phyloP scores from a whole-genome alignment of 1,140 invertebrate species.

The Bactericera cockerelli region DNA sequence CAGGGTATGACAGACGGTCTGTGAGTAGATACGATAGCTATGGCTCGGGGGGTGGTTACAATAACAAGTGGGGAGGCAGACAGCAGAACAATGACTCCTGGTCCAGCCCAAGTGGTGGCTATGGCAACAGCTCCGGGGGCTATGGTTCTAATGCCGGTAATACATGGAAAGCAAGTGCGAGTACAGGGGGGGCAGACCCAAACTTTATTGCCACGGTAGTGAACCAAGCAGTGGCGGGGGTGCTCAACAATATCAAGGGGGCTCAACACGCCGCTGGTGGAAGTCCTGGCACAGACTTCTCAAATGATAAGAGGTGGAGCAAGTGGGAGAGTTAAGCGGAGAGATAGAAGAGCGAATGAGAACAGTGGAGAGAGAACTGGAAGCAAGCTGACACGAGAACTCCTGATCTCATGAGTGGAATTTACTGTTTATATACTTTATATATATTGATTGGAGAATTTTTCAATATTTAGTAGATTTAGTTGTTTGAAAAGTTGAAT shows the following conservation, averaged over 20 bases:
- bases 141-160: constrained; percentile 11
- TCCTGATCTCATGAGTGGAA: too few species aligned
- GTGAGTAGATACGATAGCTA: constrained; percentile 12
- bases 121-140: not conserved
- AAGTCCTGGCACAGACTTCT: constrained; percentile 3
- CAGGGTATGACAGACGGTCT: constrained; percentile 4
- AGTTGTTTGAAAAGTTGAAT: too few species aligned
- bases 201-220: constrained; percentile 17
- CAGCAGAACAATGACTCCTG: constrained; percentile 7
- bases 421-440: too few species aligned
- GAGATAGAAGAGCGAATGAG: too few species aligned
- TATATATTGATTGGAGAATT: too few species aligned
- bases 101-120: not conserved
- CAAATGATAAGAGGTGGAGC: not conserved
- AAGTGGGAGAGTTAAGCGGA: not conserved
- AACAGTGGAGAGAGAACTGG: too few species aligned
- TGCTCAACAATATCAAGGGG: constrained; percentile 16
- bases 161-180: not conserved
- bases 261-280: constrained; percentile 3
- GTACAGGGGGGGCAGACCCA: constrained; percentile 13
- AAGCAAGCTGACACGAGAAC: too few species aligned
- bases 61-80: constrained; percentile 7
- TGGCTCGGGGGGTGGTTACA: constrained; percentile 6
- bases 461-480: too few species aligned
- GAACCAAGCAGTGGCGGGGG: constrained; percentile 18